Conservation (phyloP, 2,888 invertebrate genomes). For the Latheticus oryzae region DNA sequence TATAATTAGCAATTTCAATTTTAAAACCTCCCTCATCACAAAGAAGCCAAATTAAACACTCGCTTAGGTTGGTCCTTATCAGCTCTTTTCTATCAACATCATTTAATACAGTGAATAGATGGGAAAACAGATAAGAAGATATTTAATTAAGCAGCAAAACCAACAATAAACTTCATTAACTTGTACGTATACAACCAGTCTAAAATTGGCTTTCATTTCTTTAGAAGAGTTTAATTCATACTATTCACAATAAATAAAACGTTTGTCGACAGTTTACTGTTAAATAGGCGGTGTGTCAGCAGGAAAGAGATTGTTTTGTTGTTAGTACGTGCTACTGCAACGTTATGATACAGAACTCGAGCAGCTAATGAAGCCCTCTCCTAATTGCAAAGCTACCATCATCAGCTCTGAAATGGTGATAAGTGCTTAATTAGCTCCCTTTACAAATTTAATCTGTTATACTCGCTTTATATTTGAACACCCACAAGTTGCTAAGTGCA, state of each 20-base stretch:
- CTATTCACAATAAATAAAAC: too few relatives aligned
- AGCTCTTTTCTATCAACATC: constrained; percentile 34
- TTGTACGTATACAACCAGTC: too few relatives aligned
- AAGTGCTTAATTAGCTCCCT: constrained; percentile 46
- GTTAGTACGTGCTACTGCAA: constrained; percentile 13
- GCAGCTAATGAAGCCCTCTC: constrained; percentile 44
- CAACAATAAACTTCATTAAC: constrained; percentile 19
- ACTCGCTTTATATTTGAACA: constrained; percentile 44
- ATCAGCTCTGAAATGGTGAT: constrained; percentile 46
- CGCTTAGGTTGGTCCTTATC: constrained; percentile 28
- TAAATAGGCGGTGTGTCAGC: constrained; percentile 18
- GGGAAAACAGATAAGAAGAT: constrained; percentile 38
- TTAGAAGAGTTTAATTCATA: constrained; percentile 1
- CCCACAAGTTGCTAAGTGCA: constrained; percentile 41
- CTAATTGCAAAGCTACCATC: constrained; percentile 45
- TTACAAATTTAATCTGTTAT: constrained; percentile 46
- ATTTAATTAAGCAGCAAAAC: constrained; percentile 39
- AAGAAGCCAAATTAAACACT: too few relatives aligned
- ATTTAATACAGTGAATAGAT: constrained; percentile 40
- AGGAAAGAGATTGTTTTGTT: constrained; percentile 3
- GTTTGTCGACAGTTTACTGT: constrained; percentile 19
- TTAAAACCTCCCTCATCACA: too few relatives aligned
- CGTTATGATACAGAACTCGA: constrained; percentile 33
- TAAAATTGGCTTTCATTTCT: constrained; percentile 1
- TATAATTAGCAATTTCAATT: constrained; percentile 13